phyloP scores from a whole-genome alignment of 1,140 invertebrate genomes.

The Drosophila suzukii region DNA sequence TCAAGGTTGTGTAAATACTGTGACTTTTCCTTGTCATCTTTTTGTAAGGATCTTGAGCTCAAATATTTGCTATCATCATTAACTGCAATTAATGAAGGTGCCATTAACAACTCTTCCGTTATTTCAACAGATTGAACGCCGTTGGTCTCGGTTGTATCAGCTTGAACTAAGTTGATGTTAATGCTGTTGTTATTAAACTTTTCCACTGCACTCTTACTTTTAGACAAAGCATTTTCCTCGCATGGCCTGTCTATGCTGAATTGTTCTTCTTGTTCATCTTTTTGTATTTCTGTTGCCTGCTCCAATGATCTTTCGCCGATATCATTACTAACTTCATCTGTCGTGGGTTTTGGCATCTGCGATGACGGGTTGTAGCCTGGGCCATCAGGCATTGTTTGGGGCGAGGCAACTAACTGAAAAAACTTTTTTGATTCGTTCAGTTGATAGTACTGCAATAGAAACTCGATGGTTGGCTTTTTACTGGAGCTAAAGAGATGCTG shows the following conservation, averaged over 20 bases:
- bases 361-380: conserved; percentile 42
- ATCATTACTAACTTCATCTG: conserved; percentile 29
- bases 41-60: conserved; percentile 3
- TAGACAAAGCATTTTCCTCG: conserved; percentile 3
- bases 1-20: conserved; percentile 76
- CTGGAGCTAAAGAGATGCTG: conserved; percentile 50
- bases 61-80: conserved; percentile 22
- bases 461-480: conserved; percentile 76
- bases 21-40: conserved; percentile 34
- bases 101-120: neutral
- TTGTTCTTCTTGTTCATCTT: neutral
- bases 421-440: conserved; percentile 84
- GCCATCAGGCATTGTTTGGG: conserved; percentile 73
- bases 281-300: conserved; percentile 8
- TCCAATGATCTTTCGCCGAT: conserved; percentile 29
- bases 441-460: conserved; percentile 81
- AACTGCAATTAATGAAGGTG: neutral
- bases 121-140: conserved; percentile 5
- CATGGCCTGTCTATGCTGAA: neutral
- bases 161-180: neutral
- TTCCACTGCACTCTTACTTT: neutral
- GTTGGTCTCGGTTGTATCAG: neutral
- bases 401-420: conserved; percentile 84
- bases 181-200: conserved; percentile 54
- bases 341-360: conserved; percentile 51